Evolutionary conservation across 30 jellyfish, hydroid and myxozoan species (phyloP).

Genomic region (Mastigias papua): DNA sequence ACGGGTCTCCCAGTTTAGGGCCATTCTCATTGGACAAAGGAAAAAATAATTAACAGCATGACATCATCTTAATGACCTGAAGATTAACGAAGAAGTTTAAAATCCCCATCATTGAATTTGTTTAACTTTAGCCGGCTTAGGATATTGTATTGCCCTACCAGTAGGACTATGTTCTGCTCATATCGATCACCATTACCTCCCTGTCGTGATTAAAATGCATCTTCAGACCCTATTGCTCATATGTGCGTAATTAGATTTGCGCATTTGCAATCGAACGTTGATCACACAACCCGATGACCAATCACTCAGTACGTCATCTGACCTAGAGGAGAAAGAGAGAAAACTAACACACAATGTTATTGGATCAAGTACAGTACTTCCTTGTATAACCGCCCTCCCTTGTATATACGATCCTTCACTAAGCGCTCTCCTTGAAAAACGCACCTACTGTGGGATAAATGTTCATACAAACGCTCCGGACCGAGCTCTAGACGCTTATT

Average conservation of each 20-base stretch:
- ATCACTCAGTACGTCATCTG: neutral
- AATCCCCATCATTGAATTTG: slow-evolving; percentile 31
- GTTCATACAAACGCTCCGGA: too few species aligned
- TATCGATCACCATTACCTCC: slow-evolving; percentile 34
- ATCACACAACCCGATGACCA: slow-evolving; percentile 21
- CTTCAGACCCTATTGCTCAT: neutral
- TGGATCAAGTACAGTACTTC: too few species aligned
- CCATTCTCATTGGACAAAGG: slow-evolving; percentile 45
- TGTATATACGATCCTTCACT: too few species aligned
- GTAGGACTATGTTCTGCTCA: neutral
- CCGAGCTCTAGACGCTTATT: too few species aligned
- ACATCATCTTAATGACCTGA: slow-evolving; percentile 53
- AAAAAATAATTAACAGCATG: slow-evolving; percentile 75
- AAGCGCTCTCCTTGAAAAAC: too few species aligned
- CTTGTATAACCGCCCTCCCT: too few species aligned
- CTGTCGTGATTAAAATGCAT: neutral
- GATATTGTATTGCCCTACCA: neutral
- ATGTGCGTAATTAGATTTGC: slow-evolving; percentile 2
- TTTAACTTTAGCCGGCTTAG: slow-evolving; percentile 57
- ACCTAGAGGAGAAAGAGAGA: slow-evolving; percentile 1
- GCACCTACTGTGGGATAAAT: too few species aligned
- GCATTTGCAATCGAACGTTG: neutral
- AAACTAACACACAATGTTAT: neutral
- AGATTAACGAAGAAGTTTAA: slow-evolving; percentile 19
- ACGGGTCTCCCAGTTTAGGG: slow-evolving; percentile 59